phyloP scores from a whole-genome alignment of 2,797 vertebrate genomes.

The Coendou prehensilis region DNA sequence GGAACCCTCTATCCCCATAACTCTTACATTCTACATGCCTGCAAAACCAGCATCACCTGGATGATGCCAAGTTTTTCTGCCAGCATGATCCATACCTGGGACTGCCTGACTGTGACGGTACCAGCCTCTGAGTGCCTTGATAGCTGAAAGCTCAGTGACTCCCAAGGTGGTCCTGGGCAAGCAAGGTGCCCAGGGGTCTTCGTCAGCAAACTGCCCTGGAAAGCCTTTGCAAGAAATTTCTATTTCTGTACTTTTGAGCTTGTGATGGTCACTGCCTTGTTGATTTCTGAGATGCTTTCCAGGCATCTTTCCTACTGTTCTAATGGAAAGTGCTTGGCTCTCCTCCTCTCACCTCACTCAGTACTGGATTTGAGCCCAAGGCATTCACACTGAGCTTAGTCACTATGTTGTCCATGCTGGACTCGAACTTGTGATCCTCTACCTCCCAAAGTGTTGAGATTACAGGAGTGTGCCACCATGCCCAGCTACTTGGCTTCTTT shows the following conservation, averaged over 20 bases:
- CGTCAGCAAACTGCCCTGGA: not conserved
- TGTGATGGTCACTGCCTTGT: not conserved
- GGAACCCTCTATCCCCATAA: not conserved
- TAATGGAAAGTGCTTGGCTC: not conserved
- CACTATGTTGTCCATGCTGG: not conserved
- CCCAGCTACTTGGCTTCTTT: not conserved
- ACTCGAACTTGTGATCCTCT: not conserved
- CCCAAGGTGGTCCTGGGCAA: not conserved
- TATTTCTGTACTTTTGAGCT: not conserved
- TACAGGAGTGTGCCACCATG: not conserved
- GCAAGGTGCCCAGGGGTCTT: not conserved
- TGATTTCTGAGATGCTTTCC: not conserved
- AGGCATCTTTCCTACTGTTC: not conserved
- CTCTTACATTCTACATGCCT: not conserved
- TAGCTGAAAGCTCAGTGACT: not conserved
- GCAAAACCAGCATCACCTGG: not conserved
- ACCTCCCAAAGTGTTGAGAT: not conserved
- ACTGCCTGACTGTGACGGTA: not conserved
- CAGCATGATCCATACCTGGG: not conserved
- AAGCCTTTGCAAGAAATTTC: not conserved
- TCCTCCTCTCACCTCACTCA: not conserved
- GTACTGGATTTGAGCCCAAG: not conserved
- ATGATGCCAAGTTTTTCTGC: not conserved
- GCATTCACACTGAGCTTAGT: not conserved
- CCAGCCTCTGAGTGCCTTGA: not conserved